Conservation (phyloP, 2,888 invertebrate species). For the Netelia fuscicornis region DNA sequence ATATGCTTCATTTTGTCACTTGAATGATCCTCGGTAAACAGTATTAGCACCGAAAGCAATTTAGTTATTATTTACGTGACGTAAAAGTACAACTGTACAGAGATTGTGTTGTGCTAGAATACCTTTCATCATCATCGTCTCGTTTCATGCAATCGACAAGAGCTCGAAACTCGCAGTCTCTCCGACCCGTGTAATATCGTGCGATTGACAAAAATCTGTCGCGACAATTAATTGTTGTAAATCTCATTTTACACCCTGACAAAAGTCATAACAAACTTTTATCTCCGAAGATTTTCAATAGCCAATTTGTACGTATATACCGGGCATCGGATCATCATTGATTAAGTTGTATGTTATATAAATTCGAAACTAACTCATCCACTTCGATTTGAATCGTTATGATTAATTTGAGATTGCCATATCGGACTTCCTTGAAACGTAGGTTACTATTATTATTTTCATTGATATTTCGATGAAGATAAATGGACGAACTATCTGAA, state of each 20-base stretch:
- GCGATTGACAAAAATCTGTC: not conserved
- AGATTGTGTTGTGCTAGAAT: constrained; percentile 44
- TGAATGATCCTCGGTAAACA: constrained; percentile 64
- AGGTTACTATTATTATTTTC: constrained; percentile 41
- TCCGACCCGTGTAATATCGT: not conserved
- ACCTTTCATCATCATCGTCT: constrained; percentile 13
- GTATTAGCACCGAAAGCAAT: constrained; percentile 68
- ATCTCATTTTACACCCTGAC: constrained; percentile 2
- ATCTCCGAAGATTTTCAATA: constrained; percentile 14
- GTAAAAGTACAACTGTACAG: constrained; percentile 40
- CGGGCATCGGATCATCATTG: constrained; percentile 1
- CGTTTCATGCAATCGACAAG: constrained; percentile 6
- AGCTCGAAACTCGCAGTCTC: constrained; percentile 23
- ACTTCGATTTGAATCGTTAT: constrained; percentile 20
- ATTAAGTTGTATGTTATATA: constrained; percentile 8
- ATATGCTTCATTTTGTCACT: constrained; percentile 40
- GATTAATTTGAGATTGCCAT: constrained; percentile 53
- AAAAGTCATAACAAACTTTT: not conserved
- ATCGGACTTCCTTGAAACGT: constrained; percentile 35
- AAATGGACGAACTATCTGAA: constrained; percentile 18
- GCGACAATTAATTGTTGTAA: not conserved
- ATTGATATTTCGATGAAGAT: constrained; percentile 26
- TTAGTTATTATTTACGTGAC: constrained; percentile 49
- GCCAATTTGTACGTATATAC: constrained; percentile 20
- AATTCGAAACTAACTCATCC: constrained; percentile 25